phyloP scores from a whole-genome alignment of 2,113 vertebrate genomes.

The Gila orcuttii region DNA sequence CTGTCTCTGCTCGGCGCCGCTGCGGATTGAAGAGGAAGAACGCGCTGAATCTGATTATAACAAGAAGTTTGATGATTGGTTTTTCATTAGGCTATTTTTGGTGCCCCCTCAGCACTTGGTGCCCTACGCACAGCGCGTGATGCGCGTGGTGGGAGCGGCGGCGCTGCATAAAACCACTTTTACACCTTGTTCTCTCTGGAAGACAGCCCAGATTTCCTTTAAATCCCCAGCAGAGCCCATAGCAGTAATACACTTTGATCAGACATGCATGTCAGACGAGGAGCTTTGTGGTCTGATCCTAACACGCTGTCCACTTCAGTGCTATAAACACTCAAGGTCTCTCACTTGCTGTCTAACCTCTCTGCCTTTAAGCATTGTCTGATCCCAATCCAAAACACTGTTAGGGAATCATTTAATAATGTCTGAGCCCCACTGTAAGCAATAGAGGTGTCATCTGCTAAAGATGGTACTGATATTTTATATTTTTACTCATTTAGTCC shows the following conservation, averaged over 20 bases:
- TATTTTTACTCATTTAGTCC: background rate
- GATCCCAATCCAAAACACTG: slow-evolving; percentile 63
- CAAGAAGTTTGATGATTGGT: no score
- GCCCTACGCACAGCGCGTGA: no score
- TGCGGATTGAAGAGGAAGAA: no score
- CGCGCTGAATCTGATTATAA: no score
- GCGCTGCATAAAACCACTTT: background rate
- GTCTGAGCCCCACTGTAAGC: slow-evolving; percentile 20
- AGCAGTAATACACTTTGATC: slow-evolving; percentile 41
- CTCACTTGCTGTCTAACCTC: slow-evolving; percentile 60
- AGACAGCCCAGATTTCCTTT: slow-evolving; percentile 20
- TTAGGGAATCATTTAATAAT: slow-evolving; percentile 34
- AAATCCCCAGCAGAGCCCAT: slow-evolving; percentile 39
- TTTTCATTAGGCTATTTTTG: no score
- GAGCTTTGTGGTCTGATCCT: slow-evolving; percentile 83
- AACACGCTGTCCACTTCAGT: slow-evolving; percentile 74
- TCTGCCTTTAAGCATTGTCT: slow-evolving; percentile 52
- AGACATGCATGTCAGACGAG: slow-evolving; percentile 80
- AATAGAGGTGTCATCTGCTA: background rate
- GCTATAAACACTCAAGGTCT: slow-evolving; percentile 66
- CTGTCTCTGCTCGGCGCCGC: no score
- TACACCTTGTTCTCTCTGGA: slow-evolving; percentile 4
- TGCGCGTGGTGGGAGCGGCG: no score
- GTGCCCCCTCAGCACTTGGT: no score
- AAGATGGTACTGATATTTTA: background rate